phyloP scores from a whole-genome alignment of 2,113 vertebrate genomes.

The Triplophysa rosa region DNA sequence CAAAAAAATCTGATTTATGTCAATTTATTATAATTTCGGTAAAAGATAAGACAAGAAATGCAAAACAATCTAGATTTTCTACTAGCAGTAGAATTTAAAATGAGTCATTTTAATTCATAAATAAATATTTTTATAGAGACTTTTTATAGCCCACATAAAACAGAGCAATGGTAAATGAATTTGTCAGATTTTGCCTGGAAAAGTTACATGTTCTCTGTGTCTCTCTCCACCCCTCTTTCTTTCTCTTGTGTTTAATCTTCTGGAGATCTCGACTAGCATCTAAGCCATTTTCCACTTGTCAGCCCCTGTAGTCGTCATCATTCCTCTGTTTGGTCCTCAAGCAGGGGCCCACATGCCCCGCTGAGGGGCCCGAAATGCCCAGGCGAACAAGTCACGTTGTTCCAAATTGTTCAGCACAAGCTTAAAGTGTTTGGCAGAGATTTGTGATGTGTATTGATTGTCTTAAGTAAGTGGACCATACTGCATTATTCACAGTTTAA shows the following conservation, averaged over 20 bases:
- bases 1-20: no score
- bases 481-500: neutral
- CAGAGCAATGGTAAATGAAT: neutral
- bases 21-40: no score
- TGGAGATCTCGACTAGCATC: slow-evolving; percentile 69
- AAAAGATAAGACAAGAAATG: no score
- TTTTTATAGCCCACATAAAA: neutral
- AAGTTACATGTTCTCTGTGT: neutral
- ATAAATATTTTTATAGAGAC: no score
- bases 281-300: slow-evolving; percentile 81
- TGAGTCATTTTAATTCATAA: no score
- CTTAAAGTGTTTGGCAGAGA: slow-evolving; percentile 10
- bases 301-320: slow-evolving; percentile 70
- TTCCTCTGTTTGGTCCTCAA: slow-evolving; percentile 58
- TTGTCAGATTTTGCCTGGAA: neutral
- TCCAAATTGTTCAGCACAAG: slow-evolving; percentile 36
- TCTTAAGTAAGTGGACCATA: neutral
- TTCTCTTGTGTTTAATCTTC: slow-evolving; percentile 58
- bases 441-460: slow-evolving; percentile 19
- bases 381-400: slow-evolving; percentile 38
- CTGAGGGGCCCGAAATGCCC: slow-evolving; percentile 45
- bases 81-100: no score
- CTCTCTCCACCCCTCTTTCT: slow-evolving; percentile 26
- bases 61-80: no score
- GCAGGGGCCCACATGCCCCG: slow-evolving; percentile 48